These are phyloP conservation scores for Channa striata DNA, from an alignment of 2,797 vertebrate genomes.

Conservation along the genomic window DNA sequence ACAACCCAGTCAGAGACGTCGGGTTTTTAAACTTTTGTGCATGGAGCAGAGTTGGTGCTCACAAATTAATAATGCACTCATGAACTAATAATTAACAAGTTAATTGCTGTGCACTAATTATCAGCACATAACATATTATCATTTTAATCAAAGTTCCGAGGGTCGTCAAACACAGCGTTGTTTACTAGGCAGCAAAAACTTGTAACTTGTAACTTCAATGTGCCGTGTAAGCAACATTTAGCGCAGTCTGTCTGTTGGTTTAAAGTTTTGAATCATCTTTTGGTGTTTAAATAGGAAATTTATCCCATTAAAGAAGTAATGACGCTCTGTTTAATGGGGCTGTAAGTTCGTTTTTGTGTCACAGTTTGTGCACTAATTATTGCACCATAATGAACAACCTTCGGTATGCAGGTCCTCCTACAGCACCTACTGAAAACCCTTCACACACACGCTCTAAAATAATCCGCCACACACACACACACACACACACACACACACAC, in stretches of 20 bases:
- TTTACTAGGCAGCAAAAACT: background rate
- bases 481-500: background rate
- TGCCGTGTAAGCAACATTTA: too few relatives aligned
- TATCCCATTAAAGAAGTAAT: slow-evolving; percentile 7
- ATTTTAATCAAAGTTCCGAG: background rate
- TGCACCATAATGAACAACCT: slow-evolving; percentile 19
- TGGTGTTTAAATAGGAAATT: background rate
- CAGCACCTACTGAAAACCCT: background rate
- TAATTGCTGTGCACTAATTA: slow-evolving; percentile 16
- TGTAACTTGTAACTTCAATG: too few relatives aligned
- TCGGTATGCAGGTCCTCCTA: background rate
- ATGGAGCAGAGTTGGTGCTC: background rate
- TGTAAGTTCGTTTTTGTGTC: slow-evolving; percentile 9
- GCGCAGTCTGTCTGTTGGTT: background rate
- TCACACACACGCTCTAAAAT: background rate
- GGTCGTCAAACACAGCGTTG: background rate
- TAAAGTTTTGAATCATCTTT: background rate
- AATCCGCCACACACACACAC: background rate
- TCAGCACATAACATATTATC: background rate
- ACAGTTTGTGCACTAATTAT: slow-evolving; percentile 25
- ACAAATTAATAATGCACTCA: background rate
- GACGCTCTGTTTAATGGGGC: slow-evolving; percentile 14
- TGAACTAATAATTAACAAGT: slow-evolving; percentile 3
- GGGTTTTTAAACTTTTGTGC: background rate
- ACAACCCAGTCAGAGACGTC: background rate